Percentiles rank a stretch among this genome's conserved stretches.
phyloP scores from a whole-genome alignment of 2,888 invertebrate genomes.

The Brenthis ino region DNA sequence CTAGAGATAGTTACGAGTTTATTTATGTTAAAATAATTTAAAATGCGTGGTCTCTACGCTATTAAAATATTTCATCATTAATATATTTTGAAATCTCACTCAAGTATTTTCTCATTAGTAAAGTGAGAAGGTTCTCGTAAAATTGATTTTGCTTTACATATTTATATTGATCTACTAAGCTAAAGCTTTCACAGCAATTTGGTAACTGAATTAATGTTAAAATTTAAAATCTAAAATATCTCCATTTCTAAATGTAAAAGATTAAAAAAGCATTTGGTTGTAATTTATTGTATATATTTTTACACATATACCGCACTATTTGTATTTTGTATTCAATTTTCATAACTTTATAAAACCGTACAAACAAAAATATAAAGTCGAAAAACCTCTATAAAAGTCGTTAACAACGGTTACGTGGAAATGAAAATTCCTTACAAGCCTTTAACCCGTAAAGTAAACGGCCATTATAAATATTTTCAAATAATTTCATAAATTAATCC shows the following conservation, averaged over 20 bases:
- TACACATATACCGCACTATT: too few species aligned
- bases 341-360: constrained; percentile 6
- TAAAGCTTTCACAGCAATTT: too few species aligned
- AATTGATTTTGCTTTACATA: too few species aligned
- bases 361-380: constrained; percentile 1
- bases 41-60: background rate
- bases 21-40: constrained; percentile 1
- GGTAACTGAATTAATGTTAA: too few species aligned
- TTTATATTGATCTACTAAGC: too few species aligned
- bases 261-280: too few species aligned
- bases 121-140: too few species aligned
- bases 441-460: constrained; percentile 29
- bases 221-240: too few species aligned
- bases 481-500: constrained; percentile 39
- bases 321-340: background rate
- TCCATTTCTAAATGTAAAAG: too few species aligned
- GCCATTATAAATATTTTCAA: constrained; percentile 36
- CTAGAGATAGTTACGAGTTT: constrained; percentile 18
- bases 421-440: constrained; percentile 25
- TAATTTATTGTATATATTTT: too few species aligned
- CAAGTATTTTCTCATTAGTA: too few species aligned
- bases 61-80: background rate
- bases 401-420: constrained; percentile 20
- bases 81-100: too few species aligned
- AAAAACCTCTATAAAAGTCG: constrained; percentile 1